Percentiles rank a stretch among this genome's conserved stretches.
These are phyloP conservation scores for Ladona fulva DNA, from an alignment of 1,140 invertebrate species.

Conservation along the genomic window DNA sequence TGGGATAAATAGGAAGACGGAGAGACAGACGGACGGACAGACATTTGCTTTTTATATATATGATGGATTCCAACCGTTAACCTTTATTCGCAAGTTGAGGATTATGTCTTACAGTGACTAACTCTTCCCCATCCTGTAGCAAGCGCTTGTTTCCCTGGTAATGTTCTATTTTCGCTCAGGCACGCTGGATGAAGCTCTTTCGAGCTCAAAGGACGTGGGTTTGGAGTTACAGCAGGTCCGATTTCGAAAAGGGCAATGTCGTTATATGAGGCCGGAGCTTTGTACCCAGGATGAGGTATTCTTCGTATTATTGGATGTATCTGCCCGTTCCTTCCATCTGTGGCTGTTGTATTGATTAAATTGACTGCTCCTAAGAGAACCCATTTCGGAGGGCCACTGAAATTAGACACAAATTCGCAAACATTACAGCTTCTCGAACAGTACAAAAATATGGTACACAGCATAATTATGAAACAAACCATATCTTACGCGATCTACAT, in stretches of 20 bases:
- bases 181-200: conserved; percentile 27
- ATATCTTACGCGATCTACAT: no score
- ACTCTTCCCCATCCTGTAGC: conserved; percentile 31
- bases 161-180: conserved; percentile 12
- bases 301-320: neutral
- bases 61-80: no score
- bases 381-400: conserved; percentile 14
- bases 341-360: conserved; percentile 25
- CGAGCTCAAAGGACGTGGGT: conserved; percentile 17
- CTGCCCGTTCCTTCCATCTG: neutral
- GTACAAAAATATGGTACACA: no score
- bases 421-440: no score
- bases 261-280: conserved; percentile 14
- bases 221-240: conserved; percentile 27
- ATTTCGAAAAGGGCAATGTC: conserved; percentile 18
- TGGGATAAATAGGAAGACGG: no score
- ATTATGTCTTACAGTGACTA: conserved; percentile 14
- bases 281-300: conserved; percentile 18
- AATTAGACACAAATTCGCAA: no score
- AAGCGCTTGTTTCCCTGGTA: neutral
- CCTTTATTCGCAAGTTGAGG: no score
- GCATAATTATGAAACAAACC: no score
- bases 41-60: no score
- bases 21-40: no score
- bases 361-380: conserved; percentile 25